A percentile compares a stretch with the other conserved stretches of the same genome.
Conservation (phyloP, 1,140 invertebrate genomes). For the Condylostylus longicornis region DNA sequence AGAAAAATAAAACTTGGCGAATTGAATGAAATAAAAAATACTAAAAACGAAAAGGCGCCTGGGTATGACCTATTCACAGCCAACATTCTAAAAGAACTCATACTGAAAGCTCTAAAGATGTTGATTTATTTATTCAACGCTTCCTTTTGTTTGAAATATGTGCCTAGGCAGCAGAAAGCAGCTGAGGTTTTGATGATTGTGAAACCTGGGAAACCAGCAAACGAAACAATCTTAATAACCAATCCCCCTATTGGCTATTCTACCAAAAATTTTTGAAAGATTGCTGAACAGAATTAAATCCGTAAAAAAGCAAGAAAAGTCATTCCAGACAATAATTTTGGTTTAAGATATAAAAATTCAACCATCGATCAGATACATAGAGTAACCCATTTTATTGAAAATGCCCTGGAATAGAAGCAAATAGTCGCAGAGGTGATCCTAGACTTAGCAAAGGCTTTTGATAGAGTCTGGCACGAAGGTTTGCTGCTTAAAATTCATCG, state of each 20-base stretch:
- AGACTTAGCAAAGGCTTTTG: conserved; percentile 19
- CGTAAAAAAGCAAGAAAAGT: conserved; percentile 6
- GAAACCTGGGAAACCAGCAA: conserved; percentile 20
- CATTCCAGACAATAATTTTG: conserved; percentile 24
- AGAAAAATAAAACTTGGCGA: too few species aligned
- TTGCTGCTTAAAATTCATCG: conserved; percentile 11
- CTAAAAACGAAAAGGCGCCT: too few species aligned
- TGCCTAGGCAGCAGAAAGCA: conserved; percentile 22
- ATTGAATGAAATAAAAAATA: too few species aligned
- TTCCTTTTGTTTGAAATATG: too few species aligned
- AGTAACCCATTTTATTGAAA: conserved; percentile 8
- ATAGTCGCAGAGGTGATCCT: conserved; percentile 16
- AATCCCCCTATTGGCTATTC: conserved; percentile 20
- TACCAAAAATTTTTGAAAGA: conserved; percentile 24
- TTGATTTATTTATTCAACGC: too few species aligned
- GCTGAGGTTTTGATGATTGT: conserved; percentile 21
- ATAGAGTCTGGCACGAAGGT: conserved; percentile 22
- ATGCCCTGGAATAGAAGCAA: conserved; percentile 13
- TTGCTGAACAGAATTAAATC: conserved; percentile 18
- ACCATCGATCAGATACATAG: conserved; percentile 15
- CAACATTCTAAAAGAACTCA: too few species aligned
- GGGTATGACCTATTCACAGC: too few species aligned
- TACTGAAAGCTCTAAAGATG: too few species aligned
- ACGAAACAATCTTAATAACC: conserved; percentile 19
- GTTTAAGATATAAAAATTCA: conserved; percentile 14